phyloP scores from a whole-genome alignment of 2,797 vertebrate species.

The Bucorvus abyssinicus region DNA sequence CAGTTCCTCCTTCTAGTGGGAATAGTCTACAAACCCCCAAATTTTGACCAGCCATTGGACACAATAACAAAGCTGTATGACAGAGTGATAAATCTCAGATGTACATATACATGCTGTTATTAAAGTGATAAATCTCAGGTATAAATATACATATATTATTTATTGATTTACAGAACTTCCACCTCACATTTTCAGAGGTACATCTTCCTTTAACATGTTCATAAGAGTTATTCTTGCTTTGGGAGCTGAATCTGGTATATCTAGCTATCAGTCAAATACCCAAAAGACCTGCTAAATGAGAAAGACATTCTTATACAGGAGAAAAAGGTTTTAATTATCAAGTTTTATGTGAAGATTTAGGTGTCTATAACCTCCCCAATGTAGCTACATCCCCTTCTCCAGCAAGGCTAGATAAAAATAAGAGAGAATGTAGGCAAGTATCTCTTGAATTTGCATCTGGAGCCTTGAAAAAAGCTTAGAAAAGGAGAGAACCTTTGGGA shows the following conservation, averaged over 20 bases:
- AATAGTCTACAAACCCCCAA: background rate
- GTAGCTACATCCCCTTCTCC: background rate
- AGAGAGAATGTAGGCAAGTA: background rate
- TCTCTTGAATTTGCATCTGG: background rate
- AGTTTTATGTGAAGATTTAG: background rate
- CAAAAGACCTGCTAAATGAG: background rate
- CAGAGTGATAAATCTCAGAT: background rate
- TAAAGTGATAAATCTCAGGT: background rate
- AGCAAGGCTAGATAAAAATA: background rate
- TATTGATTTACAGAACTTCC: background rate
- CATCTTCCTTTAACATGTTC: background rate
- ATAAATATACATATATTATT: background rate
- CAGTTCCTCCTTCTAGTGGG: background rate
- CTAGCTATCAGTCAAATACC: background rate
- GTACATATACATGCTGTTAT: background rate
- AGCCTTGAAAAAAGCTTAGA: background rate
- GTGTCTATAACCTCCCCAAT: background rate
- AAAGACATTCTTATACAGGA: background rate
- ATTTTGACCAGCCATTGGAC: background rate
- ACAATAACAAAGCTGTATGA: background rate
- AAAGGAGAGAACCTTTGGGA: background rate
- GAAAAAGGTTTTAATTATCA: background rate
- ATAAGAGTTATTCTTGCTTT: background rate
- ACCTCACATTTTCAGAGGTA: background rate
- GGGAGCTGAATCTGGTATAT: background rate